A percentile compares a stretch with the other conserved stretches of the same genome.
Conservation (phyloP, 2,113 vertebrate genomes). For the Galbula dea region DNA sequence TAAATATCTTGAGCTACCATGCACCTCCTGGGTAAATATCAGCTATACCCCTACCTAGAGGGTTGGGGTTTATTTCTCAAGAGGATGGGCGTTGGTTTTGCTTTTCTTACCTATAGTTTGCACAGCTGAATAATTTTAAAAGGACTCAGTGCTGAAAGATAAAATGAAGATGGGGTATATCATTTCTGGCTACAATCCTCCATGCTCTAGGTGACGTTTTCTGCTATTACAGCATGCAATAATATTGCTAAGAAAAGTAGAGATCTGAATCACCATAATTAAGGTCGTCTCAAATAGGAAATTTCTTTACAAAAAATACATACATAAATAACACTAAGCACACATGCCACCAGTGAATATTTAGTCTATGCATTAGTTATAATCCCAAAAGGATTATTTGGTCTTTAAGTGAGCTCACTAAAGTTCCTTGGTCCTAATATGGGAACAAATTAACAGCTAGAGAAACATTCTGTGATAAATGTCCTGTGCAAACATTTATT, state of each 20-base stretch:
- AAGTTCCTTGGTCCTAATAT: background rate
- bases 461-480: background rate
- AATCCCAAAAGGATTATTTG: background rate
- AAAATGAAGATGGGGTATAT: conserved; percentile 57
- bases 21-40: conserved; percentile 51
- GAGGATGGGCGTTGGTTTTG: conserved; percentile 37
- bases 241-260: background rate
- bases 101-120: conserved; percentile 54
- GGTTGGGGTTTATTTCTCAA: conserved; percentile 34
- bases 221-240: conserved; percentile 19
- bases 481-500: background rate
- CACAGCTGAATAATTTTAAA: conserved; percentile 62
- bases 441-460: background rate
- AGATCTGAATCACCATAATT: conserved; percentile 21
- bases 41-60: conserved; percentile 21
- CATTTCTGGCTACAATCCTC: conserved; percentile 47
- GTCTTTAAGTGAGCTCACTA: background rate
- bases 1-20: background rate
- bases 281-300: background rate
- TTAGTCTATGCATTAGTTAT: background rate
- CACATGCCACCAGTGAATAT: background rate
- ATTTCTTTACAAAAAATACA: background rate
- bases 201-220: conserved; percentile 41
- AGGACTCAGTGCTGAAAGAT: conserved; percentile 29
- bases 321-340: background rate